Conservation (phyloP, 2,888 invertebrate species). For the Netelia virgata region DNA sequence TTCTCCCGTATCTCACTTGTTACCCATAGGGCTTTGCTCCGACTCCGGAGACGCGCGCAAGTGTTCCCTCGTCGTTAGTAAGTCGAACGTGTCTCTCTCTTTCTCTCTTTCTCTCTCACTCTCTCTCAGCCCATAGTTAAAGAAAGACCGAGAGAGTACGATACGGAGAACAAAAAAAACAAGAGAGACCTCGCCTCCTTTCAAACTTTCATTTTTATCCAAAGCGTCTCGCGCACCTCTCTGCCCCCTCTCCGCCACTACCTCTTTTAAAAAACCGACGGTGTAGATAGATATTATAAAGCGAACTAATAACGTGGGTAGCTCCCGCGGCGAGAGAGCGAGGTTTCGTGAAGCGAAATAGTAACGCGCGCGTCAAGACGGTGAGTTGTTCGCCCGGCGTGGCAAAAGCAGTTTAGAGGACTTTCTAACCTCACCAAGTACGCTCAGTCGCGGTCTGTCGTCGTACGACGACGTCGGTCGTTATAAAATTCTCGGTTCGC, state of each 20-base stretch:
- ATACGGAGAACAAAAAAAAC: background rate
- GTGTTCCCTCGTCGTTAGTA: conserved; percentile 1
- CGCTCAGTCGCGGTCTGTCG: conserved; percentile 5
- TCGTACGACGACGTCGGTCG: background rate
- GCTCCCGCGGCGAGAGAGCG: conserved; percentile 45
- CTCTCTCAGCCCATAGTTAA: background rate
- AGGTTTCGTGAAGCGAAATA: conserved; percentile 64
- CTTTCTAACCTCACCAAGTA: conserved; percentile 47
- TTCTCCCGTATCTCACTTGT: conserved; percentile 21
- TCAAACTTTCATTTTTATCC: conserved; percentile 73
- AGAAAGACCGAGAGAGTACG: conserved; percentile 5
- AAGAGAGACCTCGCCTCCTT: conserved; percentile 44
- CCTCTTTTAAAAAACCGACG: too few relatives aligned
- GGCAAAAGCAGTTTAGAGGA: conserved; percentile 38
- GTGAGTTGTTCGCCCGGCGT: conserved; percentile 52
- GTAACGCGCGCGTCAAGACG: conserved; percentile 29
- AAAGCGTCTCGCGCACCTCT: conserved; percentile 21
- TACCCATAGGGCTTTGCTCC: conserved; percentile 22
- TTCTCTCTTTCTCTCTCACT: too few relatives aligned
- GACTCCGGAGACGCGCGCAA: conserved; percentile 12
- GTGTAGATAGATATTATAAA: conserved; percentile 45
- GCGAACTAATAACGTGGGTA: conserved; percentile 52
- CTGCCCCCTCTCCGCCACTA: background rate
- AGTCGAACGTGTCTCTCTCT: background rate
- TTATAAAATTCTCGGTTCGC: too few relatives aligned